Percentiles rank a stretch among this genome's conserved stretches.
phyloP scores from a whole-genome alignment of 2,888 invertebrate genomes.

The Agonopterix heracliana region DNA sequence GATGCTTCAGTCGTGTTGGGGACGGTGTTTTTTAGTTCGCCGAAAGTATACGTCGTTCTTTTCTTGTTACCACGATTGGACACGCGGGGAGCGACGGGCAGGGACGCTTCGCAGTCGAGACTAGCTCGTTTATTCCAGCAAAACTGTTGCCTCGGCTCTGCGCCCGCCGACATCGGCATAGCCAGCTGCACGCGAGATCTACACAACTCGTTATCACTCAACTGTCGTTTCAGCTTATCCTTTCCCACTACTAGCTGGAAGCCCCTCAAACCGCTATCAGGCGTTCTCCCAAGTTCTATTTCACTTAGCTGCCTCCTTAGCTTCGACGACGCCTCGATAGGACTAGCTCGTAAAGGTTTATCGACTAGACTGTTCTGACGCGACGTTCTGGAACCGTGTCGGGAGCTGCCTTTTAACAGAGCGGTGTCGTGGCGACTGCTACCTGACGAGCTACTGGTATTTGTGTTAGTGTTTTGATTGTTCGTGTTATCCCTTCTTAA shows the following conservation, averaged over 20 bases:
- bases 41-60: slow-evolving; percentile 57
- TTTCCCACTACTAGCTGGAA: slow-evolving; percentile 62
- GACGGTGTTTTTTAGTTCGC: slow-evolving; percentile 64
- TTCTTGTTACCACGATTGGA: slow-evolving; percentile 23
- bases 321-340: slow-evolving; percentile 28
- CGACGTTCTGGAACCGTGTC: slow-evolving; percentile 28
- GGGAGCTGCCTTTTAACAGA: slow-evolving; percentile 22
- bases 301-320: slow-evolving; percentile 57
- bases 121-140: slow-evolving; percentile 54
- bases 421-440: slow-evolving; percentile 39
- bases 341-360: slow-evolving; percentile 35
- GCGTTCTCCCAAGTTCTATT: slow-evolving; percentile 36
- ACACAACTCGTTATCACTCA: slow-evolving; percentile 62
- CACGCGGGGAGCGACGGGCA: slow-evolving; percentile 20
- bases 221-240: slow-evolving; percentile 56
- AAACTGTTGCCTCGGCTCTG: slow-evolving; percentile 55
- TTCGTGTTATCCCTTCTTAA: slow-evolving; percentile 36
- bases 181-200: slow-evolving; percentile 51
- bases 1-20: slow-evolving; percentile 46
- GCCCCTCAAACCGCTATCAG: slow-evolving; percentile 38
- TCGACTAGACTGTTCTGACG: slow-evolving; percentile 59
- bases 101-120: slow-evolving; percentile 45
- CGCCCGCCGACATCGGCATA: slow-evolving; percentile 71
- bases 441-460: slow-evolving; percentile 52
- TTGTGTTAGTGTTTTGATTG: slow-evolving; percentile 23